A percentile compares a stretch with the other conserved stretches of the same genome.
Evolutionary conservation across 2,113 vertebrate genomes (phyloP).

Genomic region (Muntiacus muntjak): DNA sequence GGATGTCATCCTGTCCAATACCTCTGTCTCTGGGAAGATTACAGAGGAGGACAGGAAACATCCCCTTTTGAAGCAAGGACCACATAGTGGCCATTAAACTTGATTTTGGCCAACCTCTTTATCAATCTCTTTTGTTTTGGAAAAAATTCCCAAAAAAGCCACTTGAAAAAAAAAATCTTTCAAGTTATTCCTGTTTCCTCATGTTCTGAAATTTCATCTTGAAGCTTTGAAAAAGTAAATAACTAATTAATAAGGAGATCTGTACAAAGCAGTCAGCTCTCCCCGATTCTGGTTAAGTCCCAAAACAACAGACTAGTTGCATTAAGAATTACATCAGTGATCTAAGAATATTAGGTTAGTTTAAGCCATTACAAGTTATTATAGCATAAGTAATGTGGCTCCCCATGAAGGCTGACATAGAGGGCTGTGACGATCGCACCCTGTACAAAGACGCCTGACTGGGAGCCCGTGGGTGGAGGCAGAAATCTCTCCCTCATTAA

Average conservation of each 20-base stretch:
- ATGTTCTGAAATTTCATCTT: conserved; percentile 19
- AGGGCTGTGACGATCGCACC: not conserved
- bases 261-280: not conserved
- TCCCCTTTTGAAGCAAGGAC: not conserved
- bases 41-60: not conserved
- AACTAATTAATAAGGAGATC: conserved; percentile 15
- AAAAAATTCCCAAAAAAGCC: not conserved
- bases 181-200: not conserved
- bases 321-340: conserved; percentile 26
- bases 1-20: not conserved
- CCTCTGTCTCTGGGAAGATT: not conserved
- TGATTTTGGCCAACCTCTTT: not conserved
- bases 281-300: conserved; percentile 12
- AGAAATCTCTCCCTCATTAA: not conserved
- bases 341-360: conserved; percentile 35
- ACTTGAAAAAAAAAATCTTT: not conserved
- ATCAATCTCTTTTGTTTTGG: not conserved
- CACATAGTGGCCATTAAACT: not conserved
- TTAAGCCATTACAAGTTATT: conserved; percentile 45
- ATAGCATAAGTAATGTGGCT: not conserved
- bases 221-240: not conserved
- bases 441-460: not conserved
- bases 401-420: not conserved
- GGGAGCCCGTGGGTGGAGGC: not conserved
- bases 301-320: not conserved